Evolutionary conservation across 2,888 invertebrate genomes (phyloP).

Genomic region (Gnatocerus cornutus): DNA sequence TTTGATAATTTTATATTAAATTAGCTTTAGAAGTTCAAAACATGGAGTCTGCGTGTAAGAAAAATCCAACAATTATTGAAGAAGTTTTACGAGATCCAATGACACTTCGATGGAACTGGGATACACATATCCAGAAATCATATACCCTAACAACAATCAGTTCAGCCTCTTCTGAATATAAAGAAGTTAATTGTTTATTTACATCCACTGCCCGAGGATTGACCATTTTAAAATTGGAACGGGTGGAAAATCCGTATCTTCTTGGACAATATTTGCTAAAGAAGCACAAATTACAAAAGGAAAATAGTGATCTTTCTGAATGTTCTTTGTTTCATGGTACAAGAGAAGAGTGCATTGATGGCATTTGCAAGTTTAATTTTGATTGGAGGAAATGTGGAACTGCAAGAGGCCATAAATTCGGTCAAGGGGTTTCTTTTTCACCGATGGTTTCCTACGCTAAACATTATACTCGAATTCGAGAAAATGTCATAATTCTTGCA

Average conservation of each 20-base stretch:
- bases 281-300: constrained; percentile 6
- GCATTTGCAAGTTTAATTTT: constrained; percentile 61
- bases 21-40: not conserved
- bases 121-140: too few relatives aligned
- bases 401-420: constrained; percentile 56
- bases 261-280: constrained; percentile 21
- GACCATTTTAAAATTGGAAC: constrained; percentile 6
- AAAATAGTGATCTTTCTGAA: not conserved
- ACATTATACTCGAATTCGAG: constrained; percentile 57
- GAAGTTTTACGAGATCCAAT: constrained; percentile 10
- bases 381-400: constrained; percentile 60
- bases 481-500: constrained; percentile 51
- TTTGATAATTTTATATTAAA: too few relatives aligned
- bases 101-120: not conserved
- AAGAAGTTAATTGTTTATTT: not conserved
- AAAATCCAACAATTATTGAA: not conserved
- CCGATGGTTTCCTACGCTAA: constrained; percentile 58
- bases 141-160: too few relatives aligned
- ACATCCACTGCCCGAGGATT: not conserved
- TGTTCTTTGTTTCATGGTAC: constrained; percentile 63
- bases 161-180: constrained; percentile 20
- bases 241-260: constrained; percentile 29
- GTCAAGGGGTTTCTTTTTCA: constrained; percentile 62
- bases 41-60: not conserved
- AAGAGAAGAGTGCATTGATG: constrained; percentile 48